These are phyloP conservation scores for Digitonthophagus gazella DNA, from an alignment of 2,888 invertebrate genomes.

Conservation along the genomic window DNA sequence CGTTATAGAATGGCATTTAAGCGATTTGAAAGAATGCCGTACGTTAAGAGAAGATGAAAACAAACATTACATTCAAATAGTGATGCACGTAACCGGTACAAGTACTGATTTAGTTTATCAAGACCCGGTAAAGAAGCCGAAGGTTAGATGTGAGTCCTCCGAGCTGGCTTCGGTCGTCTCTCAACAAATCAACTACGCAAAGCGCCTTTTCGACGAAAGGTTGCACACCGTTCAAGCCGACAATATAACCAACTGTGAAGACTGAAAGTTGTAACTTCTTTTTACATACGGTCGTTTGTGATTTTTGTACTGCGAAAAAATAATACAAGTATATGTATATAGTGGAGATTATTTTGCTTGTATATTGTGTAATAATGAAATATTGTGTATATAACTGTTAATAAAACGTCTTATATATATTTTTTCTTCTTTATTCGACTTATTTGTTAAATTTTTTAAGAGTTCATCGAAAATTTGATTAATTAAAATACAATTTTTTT, in stretches of 20 bases:
- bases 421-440: too few species aligned
- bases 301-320: neutral
- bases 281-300: neutral
- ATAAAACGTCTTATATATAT: neutral
- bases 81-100: conserved; percentile 57
- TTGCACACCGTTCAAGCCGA: conserved; percentile 62
- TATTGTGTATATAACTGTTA: conserved; percentile 15
- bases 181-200: conserved; percentile 85
- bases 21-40: conserved; percentile 66
- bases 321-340: neutral
- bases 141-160: conserved; percentile 73
- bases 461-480: too few species aligned
- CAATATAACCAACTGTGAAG: conserved; percentile 37
- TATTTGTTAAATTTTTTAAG: too few species aligned
- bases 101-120: conserved; percentile 52
- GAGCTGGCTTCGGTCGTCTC: conserved; percentile 69
- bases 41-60: conserved; percentile 54
- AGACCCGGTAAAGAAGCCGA: conserved; percentile 64
- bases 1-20: conserved; percentile 63
- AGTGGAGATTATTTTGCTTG: neutral
- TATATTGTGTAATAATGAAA: neutral
- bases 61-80: conserved; percentile 70
- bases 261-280: conserved; percentile 30
- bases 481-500: too few species aligned
- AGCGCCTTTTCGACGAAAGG: conserved; percentile 79